A percentile compares a stretch with the other conserved stretches of the same genome.
These are phyloP conservation scores for Neopelma chrysocephalum DNA, from an alignment of 2,797 vertebrate genomes.

Conservation along the genomic window DNA sequence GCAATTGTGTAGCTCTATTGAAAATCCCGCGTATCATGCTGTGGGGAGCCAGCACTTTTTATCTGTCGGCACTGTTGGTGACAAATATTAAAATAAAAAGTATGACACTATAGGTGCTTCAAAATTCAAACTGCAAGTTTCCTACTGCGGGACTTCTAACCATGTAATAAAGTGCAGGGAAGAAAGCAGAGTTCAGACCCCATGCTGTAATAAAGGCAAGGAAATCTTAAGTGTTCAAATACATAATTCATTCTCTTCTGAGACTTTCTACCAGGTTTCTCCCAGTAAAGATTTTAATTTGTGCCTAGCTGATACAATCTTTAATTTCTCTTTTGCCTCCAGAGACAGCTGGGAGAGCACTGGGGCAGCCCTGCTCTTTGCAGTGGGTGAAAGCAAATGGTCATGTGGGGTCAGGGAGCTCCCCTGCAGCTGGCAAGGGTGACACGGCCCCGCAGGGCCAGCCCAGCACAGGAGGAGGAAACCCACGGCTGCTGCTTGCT, in stretches of 20 bases:
- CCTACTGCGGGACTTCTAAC: conserved; percentile 74
- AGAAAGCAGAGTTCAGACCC: conserved; percentile 73
- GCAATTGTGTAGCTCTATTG: conserved; percentile 65
- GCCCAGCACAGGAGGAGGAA: not conserved
- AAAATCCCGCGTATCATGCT: conserved; percentile 58
- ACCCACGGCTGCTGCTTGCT: not conserved
- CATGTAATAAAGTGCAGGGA: conserved; percentile 73
- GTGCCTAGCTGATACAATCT: conserved; percentile 28
- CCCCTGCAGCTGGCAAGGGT: not conserved
- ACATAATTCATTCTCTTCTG: conserved; percentile 73
- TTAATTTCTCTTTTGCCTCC: conserved; percentile 41
- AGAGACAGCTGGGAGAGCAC: not conserved
- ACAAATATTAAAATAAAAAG: conserved; percentile 73
- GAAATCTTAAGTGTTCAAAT: conserved; percentile 74
- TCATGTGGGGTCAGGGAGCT: not conserved
- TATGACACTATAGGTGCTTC: conserved; percentile 75
- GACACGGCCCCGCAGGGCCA: not conserved
- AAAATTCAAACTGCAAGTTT: conserved; percentile 72
- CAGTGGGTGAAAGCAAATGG: not conserved
- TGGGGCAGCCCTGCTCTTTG: not conserved
- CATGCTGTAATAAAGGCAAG: conserved; percentile 72
- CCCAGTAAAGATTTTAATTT: conserved; percentile 71
- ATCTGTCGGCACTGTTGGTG: conserved; percentile 66
- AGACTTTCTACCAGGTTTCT: conserved; percentile 48
- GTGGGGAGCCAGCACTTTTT: conserved; percentile 69